Percentiles rank a stretch among this genome's conserved stretches.
These are phyloP conservation scores for Coregonus sp. DNA, from an alignment of 2,797 vertebrate genomes.

Conservation along the genomic window DNA sequence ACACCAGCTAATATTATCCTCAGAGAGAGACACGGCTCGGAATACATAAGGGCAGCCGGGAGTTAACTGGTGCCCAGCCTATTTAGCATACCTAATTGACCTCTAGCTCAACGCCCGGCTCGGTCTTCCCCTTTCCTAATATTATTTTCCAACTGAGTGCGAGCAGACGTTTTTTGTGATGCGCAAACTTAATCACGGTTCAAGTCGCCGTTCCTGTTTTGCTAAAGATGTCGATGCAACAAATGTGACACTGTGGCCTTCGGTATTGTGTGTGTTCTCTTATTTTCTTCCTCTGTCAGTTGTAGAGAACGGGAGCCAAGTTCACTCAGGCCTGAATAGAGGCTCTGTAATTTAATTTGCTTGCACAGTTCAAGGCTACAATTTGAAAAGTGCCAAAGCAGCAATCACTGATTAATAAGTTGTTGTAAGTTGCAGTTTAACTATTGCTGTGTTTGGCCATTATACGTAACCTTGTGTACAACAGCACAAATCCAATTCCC, in stretches of 20 bases:
- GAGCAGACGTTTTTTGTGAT: conserved; percentile 20
- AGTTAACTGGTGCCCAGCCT: conserved; percentile 55
- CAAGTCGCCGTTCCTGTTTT: conserved; percentile 25
- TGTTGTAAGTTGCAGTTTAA: neutral
- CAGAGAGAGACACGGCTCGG: conserved; percentile 51
- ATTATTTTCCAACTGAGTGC: conserved; percentile 40
- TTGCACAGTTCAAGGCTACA: conserved; percentile 20
- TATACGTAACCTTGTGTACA: neutral
- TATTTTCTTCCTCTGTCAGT: conserved; percentile 15
- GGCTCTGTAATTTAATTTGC: conserved; percentile 15
- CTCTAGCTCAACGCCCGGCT: conserved; percentile 44
- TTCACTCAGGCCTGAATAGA: conserved; percentile 30
- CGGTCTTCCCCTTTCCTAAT: conserved; percentile 38
- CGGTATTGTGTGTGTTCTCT: conserved; percentile 25
- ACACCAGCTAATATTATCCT: conserved; percentile 57
- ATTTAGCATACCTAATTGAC: conserved; percentile 70
- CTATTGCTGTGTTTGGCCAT: neutral
- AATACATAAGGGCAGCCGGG: conserved; percentile 67
- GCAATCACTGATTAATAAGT: neutral
- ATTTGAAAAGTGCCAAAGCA: conserved; percentile 17
- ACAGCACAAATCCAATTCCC: neutral
- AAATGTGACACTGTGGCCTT: conserved; percentile 35
- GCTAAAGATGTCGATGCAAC: conserved; percentile 11
- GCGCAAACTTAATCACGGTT: conserved; percentile 46
- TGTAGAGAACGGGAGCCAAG: conserved; percentile 22